Percentiles rank a stretch among this genome's conserved stretches.
Evolutionary conservation across 2,113 vertebrate genomes (phyloP).

Genomic region (Paraplagusia blochii): DNA sequence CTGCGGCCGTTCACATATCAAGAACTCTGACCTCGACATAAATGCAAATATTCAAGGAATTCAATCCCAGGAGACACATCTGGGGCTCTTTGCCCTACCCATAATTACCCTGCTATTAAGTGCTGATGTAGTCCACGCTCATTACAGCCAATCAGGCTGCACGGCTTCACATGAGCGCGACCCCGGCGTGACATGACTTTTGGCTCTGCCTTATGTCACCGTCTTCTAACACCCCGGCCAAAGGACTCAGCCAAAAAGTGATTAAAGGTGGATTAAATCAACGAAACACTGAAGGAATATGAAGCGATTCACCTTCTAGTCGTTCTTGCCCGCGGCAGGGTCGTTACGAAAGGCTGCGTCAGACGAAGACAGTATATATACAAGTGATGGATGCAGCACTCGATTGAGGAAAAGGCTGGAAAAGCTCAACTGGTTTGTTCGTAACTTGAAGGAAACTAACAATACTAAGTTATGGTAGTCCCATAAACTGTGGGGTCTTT

Average conservation of each 20-base stretch:
- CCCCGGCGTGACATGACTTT: constrained; percentile 49
- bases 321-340: no score
- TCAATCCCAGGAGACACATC: constrained; percentile 29
- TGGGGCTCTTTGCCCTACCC: constrained; percentile 20
- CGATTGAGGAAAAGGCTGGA: constrained; percentile 28
- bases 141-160: constrained; percentile 31
- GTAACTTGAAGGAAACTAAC: neutral
- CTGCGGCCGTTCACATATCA: neutral
- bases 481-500: no score
- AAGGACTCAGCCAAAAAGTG: constrained; percentile 23
- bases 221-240: constrained; percentile 34
- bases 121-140: constrained; percentile 37
- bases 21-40: neutral
- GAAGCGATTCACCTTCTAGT: no score
- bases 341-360: no score
- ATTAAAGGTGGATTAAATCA: constrained; percentile 1
- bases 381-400: neutral
- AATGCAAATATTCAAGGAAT: constrained; percentile 32
- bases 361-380: no score
- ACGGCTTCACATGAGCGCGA: constrained; percentile 45
- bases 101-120: constrained; percentile 45
- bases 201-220: constrained; percentile 57
- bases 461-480: no score
- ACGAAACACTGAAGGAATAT: no score
- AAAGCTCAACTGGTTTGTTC: constrained; percentile 3